Percentiles rank a stretch among this genome's conserved stretches.
Conservation (phyloP, 2,888 invertebrate genomes). For the Thymelicus sylvestris region DNA sequence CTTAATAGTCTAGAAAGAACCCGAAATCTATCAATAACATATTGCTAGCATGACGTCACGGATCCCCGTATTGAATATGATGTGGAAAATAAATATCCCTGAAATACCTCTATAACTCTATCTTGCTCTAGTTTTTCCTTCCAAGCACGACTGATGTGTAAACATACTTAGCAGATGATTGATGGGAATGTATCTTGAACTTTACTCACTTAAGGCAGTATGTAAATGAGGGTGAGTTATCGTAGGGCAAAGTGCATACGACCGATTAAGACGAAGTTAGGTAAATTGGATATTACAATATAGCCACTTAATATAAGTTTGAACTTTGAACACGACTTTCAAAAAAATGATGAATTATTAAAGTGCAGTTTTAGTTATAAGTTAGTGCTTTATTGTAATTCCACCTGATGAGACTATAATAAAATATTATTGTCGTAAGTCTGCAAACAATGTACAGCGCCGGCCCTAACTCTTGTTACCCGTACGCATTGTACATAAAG, state of each 20-base stretch:
- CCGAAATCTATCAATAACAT: background rate
- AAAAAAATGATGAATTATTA: too few relatives aligned
- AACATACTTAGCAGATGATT: conserved; percentile 23
- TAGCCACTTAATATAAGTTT: too few relatives aligned
- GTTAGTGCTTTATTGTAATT: too few relatives aligned
- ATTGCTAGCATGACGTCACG: background rate
- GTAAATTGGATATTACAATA: too few relatives aligned
- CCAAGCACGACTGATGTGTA: background rate
- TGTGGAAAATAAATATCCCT: background rate
- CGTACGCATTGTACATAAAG: too few relatives aligned
- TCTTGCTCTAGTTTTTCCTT: conserved; percentile 5
- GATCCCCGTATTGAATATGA: background rate
- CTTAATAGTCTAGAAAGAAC: background rate
- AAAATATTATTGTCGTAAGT: too few relatives aligned
- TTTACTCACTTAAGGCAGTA: conserved; percentile 13
- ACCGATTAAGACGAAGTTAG: background rate
- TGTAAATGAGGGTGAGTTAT: conserved; percentile 1
- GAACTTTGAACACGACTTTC: too few relatives aligned
- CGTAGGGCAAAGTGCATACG: background rate
- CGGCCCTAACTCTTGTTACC: too few relatives aligned
- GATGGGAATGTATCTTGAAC: conserved; percentile 22
- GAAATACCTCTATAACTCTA: background rate
- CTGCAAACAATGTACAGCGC: too few relatives aligned
- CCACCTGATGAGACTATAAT: too few relatives aligned
- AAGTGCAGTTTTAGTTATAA: too few relatives aligned